These are phyloP conservation scores for Psephotus haematonotus DNA, from an alignment of 2,113 vertebrate species.

Conservation along the genomic window DNA sequence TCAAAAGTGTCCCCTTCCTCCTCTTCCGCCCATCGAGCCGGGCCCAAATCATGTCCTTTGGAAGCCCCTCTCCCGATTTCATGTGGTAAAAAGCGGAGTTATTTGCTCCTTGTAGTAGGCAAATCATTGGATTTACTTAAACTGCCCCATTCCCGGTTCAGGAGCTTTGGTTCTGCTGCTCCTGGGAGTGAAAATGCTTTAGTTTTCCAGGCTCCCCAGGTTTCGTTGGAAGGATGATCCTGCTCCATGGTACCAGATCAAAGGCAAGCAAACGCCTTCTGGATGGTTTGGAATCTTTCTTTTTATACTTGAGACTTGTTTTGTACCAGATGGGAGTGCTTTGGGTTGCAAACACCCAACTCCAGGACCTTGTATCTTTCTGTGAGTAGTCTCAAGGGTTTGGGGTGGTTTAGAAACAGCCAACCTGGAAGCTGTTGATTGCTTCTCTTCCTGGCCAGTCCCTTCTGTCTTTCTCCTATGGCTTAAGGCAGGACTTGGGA, in stretches of 20 bases:
- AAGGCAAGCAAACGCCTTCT: not conserved
- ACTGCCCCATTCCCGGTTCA: fast-evolving
- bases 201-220: not conserved
- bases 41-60: not conserved
- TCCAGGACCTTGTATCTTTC: not conserved
- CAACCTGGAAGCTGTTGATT: not conserved
- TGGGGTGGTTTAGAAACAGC: not conserved
- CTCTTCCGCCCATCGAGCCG: not conserved
- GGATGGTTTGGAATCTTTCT: not conserved
- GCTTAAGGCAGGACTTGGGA: not conserved
- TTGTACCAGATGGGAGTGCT: not conserved
- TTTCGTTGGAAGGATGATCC: not conserved
- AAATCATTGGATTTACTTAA: not conserved
- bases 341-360: not conserved
- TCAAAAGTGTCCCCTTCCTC: not conserved
- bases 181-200: not conserved
- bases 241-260: not conserved
- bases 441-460: not conserved
- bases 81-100: not conserved
- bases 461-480: not conserved
- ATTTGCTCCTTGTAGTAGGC: not conserved
- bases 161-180: not conserved
- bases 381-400: not conserved
- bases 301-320: not conserved
- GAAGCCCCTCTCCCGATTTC: not conserved